Evolutionary conservation across 1,140 invertebrate species (phyloP), one percentile per base, ranked within the genome.

Genomic region (Parasteatoda tepidariorum): DNA sequence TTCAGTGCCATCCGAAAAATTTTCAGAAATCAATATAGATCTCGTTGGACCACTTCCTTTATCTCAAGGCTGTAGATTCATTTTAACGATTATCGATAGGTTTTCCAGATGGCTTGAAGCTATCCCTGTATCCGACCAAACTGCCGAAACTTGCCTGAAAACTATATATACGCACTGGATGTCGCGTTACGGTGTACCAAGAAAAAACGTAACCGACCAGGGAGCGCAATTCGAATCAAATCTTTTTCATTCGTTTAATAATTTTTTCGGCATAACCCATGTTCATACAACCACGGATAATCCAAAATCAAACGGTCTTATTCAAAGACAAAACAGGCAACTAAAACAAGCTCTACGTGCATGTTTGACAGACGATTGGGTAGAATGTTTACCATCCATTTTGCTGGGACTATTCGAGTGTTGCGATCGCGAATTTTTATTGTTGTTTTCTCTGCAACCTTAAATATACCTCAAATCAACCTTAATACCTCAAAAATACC

Each of bases 1-100:
- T 59, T 22, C 59, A 3, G 11, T 55, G 11, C 54, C 38, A 4
- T 18, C 55, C n/a, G 15, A 34, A 2, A 30, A 67, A 22, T 90
- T 91, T 74, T 54, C 85, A 3, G 88, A 90, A 66, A 84, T 91
- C 0, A 89, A 92, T 84, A 84, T 91, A 0, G 91, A 92, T 85
- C 86, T 92, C 4, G 86, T 92, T 9, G 89, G 90, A 0, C 90
- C 89, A 0, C 68, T 92, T 2, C 89, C 89, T 22, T 64, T 66
- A 5, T 86, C 86, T 0, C 31, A 87, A 18, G 88, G 87, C 24
- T 87, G 83, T 57, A 57, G 38, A 13, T 91, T 91, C 76, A 84
- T 85, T 13, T 83, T 91, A 0, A 91, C 90, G 0, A 89, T 18
- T 26, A 33, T 66, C 38, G 28, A 30, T 28, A 18, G 62, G 5